Conservation (phyloP, 2,888 invertebrate genomes). For the Congeria kusceri region DNA sequence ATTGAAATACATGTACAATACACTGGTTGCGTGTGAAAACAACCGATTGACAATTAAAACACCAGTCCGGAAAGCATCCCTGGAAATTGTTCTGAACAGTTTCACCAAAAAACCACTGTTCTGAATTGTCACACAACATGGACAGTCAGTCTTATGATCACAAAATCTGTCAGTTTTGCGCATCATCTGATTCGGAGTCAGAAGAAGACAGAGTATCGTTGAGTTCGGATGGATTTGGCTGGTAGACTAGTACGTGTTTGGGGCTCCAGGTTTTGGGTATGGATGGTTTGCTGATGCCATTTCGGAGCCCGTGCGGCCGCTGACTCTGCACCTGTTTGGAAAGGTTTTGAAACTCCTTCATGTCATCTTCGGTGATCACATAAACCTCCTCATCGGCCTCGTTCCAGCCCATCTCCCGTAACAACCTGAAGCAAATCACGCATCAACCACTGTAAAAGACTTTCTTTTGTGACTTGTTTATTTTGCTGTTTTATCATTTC, state of each 20-base stretch:
- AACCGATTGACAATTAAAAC: too few species aligned
- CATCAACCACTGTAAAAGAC: too few species aligned
- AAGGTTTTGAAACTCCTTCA: constrained; percentile 82
- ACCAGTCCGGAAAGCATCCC: too few species aligned
- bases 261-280: constrained; percentile 80
- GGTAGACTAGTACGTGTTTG: constrained; percentile 75
- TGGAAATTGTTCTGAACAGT: too few species aligned
- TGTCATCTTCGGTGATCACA: constrained; percentile 85
- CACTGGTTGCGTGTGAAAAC: too few species aligned
- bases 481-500: too few species aligned
- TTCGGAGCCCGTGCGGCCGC: constrained; percentile 69
- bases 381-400: constrained; percentile 84
- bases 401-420: constrained; percentile 86
- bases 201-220: constrained; percentile 77
- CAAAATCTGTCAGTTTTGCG: constrained; percentile 37
- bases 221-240: constrained; percentile 69
- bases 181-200: constrained; percentile 76
- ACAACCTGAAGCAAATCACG: constrained; percentile 71
- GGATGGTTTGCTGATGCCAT: constrained; percentile 62
- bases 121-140: too few species aligned
- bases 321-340: constrained; percentile 67
- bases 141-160: not conserved
- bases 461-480: too few species aligned
- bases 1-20: too few species aligned
- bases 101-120: too few species aligned